Evolutionary conservation across 2,113 vertebrate species (phyloP), one percentile per base, ranked within the genome.

Genomic region (Ariopsis seemanni): DNA sequence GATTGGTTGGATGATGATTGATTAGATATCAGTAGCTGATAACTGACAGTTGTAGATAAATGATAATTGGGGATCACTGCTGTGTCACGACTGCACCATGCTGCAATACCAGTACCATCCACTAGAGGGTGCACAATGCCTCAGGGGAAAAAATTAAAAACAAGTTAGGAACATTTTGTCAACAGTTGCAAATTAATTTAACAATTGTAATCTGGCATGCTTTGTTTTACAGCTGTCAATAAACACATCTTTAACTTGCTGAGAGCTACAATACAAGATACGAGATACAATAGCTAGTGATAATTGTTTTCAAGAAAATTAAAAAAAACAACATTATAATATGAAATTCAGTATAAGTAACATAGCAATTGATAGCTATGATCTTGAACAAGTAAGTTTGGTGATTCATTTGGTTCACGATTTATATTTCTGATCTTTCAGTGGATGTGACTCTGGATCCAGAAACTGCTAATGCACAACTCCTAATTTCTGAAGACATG

Each of bases 381-480:
- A 52, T 52, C 12, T n/a, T 9, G 10, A 77, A 50, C 42, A 77
- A n/a, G 17, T 48, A 74, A 6, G 17, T 48, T 77, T 5, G 1
- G 0, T n/a, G 27, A 80, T 80, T 60, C 0, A 42, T 25, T 6
- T 78, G 1, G 34, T 80, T 57, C 53, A 79, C 18, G 11, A 78
- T 50, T 22, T 11, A 9, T 7, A 30, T 74, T 14, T 85, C 17
- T 60, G 69, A 25, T 67, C 17, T 83, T 53, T 85, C 2, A 90
- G 89, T 10, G 5, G 2, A 82, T 0, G 90, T 95, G 17, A 91
- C 84, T 69, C 85, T 95, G 87, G 94, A 95, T 85, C 86, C 89
- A 52, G 25, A 85, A 10, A 90, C 87, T 0, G 84, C 84, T 10
- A 60, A 90, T 53, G 8, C 57, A 34, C 6, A 74, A 15, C 74